Evolutionary conservation across 1,140 invertebrate genomes (phyloP), one percentile per base, ranked within the genome.

Genomic region (Euwallacea similis): DNA sequence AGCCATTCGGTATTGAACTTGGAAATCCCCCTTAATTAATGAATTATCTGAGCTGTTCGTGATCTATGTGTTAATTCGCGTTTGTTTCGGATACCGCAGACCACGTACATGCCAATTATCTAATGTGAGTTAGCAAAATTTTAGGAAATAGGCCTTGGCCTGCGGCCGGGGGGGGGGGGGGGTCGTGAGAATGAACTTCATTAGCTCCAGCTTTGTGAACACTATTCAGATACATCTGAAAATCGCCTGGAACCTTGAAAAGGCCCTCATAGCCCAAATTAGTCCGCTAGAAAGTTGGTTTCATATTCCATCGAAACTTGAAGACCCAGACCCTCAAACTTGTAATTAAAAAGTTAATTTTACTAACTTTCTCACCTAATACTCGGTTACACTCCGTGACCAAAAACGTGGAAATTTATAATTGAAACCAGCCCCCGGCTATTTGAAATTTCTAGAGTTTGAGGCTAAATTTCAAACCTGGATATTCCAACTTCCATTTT

Each of bases 1-100:
- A 61, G 42, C 67, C 21, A 55, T 8, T 42, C 69, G 55, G 69
- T 59, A 70, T 70, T 70, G 69, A 70, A 70, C 69, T 70, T 70
- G 69, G 69, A 64, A 64, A 70, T 63, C 69, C 69, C 60, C 69
- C 69, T 63, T 70, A 70, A 70, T 70, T 70, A 70, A 70, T 70
- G 69, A 70, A 70, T 70, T 70, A 70, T 70, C 69, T 59, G 61
- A 65, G 62, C 53, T 42, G 60, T 70, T 43, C 69, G 69, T 70
- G 69, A 70, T 70, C 69, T 70, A 70, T 70, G 69, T 70, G 69
- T 65, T 70, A 70, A 70, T 70, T 58, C 69, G 9, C 61, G 69
- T 70, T 70, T 64, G 69, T 70, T 70, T 70, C 50, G 69, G 42
- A 56, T 65, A 58, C 60, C 69, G 41, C 69, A 65, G 61, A 64